phyloP scores from a whole-genome alignment of 1,140 invertebrate species.

The Mamestra configurata region DNA sequence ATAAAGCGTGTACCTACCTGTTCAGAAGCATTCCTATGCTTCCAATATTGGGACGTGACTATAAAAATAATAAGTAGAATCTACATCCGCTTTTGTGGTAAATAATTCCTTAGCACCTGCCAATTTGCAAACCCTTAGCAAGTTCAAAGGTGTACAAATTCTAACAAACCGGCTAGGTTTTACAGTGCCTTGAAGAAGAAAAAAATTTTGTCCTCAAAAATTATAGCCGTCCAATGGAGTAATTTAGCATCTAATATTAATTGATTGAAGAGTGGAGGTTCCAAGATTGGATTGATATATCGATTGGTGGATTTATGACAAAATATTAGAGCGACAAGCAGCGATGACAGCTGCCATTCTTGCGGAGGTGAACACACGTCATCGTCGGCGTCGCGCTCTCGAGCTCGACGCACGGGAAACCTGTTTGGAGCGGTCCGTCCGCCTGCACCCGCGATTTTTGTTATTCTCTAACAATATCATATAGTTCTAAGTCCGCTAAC shows the following conservation, averaged over 20 bases:
- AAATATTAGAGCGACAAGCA: conserved; percentile 30
- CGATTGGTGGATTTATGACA: conserved; percentile 25
- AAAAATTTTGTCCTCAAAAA: not conserved
- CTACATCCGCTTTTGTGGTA: not conserved
- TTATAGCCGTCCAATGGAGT: not conserved
- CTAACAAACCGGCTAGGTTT: not conserved
- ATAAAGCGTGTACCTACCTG: no score
- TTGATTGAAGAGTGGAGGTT: not conserved
- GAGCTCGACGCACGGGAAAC: conserved; percentile 70
- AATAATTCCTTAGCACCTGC: not conserved
- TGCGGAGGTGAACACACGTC: conserved; percentile 55
- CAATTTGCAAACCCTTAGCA: not conserved
- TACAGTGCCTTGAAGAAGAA: not conserved
- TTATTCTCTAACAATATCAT: conserved; percentile 71
- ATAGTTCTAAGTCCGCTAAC: conserved; percentile 70
- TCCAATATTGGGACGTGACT: no score
- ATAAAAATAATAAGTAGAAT: no score
- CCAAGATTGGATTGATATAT: not conserved
- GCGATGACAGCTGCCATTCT: conserved; percentile 64
- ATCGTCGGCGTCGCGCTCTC: conserved; percentile 39
- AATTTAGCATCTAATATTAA: not conserved
- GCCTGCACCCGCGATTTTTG: conserved; percentile 72
- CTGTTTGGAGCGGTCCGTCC: conserved; percentile 71
- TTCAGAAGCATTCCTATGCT: no score
- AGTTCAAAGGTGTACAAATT: not conserved